These are phyloP conservation scores for Podarcis raffonei DNA, from an alignment of 2,113 vertebrate species.

Conservation along the genomic window DNA sequence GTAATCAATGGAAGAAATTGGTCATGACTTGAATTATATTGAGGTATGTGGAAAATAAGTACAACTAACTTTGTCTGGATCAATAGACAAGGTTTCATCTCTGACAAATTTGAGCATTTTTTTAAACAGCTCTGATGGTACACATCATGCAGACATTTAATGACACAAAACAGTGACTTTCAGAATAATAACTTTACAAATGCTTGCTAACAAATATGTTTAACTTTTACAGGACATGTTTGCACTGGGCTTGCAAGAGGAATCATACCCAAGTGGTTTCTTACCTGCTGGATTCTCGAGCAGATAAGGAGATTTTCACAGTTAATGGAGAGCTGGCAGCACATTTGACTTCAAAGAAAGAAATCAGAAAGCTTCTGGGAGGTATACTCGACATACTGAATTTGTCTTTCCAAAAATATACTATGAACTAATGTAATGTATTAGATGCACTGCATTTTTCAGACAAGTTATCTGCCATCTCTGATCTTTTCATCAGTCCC, in stretches of 20 bases:
- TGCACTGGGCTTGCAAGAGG: conserved; percentile 92
- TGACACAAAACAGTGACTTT: neutral
- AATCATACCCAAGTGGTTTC: conserved; percentile 86
- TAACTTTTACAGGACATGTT: conserved; percentile 79
- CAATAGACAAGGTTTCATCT: neutral
- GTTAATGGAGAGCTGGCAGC: conserved; percentile 81
- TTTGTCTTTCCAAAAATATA: neutral
- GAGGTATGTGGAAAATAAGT: neutral
- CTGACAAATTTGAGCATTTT: neutral
- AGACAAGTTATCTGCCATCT: neutral
- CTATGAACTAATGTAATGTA: neutral
- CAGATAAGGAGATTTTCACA: conserved; percentile 82
- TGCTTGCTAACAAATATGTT: neutral
- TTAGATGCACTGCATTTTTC: neutral
- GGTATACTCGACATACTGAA: conserved; percentile 61
- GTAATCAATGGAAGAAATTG: neutral
- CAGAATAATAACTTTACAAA: rapidly evolving
- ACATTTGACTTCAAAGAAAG: conserved; percentile 84
- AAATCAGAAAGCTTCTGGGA: conserved; percentile 85
- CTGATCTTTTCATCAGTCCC: neutral
- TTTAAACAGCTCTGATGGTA: neutral
- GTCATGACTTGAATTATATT: neutral
- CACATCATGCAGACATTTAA: neutral
- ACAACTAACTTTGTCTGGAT: neutral
- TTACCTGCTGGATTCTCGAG: conserved; percentile 83